phyloP scores from a whole-genome alignment of 2,888 invertebrate genomes.

The Kuschelorhynchus macadamiae region DNA sequence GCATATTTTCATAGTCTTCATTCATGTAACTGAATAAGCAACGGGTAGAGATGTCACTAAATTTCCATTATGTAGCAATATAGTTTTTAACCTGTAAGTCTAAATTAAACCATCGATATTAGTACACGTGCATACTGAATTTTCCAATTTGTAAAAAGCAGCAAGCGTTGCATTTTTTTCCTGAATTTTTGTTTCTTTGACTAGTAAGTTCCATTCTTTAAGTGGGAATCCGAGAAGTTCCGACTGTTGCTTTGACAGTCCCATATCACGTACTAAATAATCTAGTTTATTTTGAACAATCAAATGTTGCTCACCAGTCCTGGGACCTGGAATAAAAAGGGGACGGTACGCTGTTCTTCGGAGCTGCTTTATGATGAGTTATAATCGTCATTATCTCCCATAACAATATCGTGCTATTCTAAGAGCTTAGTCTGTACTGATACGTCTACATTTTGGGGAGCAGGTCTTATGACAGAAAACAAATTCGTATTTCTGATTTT shows the following conservation, averaged over 20 bases:
- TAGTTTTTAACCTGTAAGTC: too few species aligned
- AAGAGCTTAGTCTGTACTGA: neutral
- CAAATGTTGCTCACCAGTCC: neutral
- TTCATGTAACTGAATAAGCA: too few species aligned
- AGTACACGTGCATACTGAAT: too few species aligned
- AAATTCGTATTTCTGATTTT: slow-evolving; percentile 1
- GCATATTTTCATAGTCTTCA: too few species aligned
- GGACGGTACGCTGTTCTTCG: neutral
- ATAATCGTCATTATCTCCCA: slow-evolving; percentile 1
- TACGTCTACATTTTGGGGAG: slow-evolving; percentile 3
- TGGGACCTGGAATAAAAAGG: neutral
- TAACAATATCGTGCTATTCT: neutral
- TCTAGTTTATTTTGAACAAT: neutral
- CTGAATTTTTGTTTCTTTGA: too few species aligned
- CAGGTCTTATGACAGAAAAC: slow-evolving; percentile 14
- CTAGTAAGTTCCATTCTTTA: too few species aligned
- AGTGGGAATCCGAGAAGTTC: neutral
- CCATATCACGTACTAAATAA: neutral
- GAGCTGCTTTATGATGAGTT: neutral
- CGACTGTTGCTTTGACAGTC: slow-evolving; percentile 9
- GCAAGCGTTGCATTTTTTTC: too few species aligned
- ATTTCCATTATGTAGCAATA: too few species aligned
- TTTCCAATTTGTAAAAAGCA: too few species aligned
- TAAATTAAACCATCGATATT: too few species aligned
- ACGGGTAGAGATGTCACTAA: too few species aligned